Conservation (phyloP, 2,797 vertebrate species). For the Pipistrellus kuhlii region DNA sequence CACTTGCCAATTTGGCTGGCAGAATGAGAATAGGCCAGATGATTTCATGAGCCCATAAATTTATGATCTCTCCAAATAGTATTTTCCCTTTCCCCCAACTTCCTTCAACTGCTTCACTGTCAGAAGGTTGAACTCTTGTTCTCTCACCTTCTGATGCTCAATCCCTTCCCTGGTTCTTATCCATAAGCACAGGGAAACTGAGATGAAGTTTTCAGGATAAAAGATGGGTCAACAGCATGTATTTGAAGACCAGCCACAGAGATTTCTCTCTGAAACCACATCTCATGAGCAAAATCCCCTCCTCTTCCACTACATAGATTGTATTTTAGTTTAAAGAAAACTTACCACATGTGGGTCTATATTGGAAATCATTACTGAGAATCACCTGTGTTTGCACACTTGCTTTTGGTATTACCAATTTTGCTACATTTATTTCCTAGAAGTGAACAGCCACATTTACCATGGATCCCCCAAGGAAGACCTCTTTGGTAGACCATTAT, state of each 20-base stretch:
- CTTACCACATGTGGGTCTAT: not conserved
- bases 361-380: slow-evolving; percentile 40
- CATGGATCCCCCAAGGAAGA: not conserved
- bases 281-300: not conserved
- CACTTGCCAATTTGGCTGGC: not conserved
- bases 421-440: not conserved
- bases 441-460: not conserved
- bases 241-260: not conserved
- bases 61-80: not conserved
- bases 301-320: accelerated
- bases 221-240: not conserved
- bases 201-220: not conserved
- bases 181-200: not conserved
- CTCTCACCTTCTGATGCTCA: not conserved
- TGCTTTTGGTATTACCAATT: slow-evolving; percentile 7
- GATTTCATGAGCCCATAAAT: not conserved
- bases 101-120: not conserved
- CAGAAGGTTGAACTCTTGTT: not conserved
- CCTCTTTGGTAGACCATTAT: not conserved
- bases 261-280: slow-evolving; percentile 11
- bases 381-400: not conserved
- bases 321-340: slow-evolving; percentile 18
- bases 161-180: not conserved
- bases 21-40: slow-evolving; percentile 41
- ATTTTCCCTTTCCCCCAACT: not conserved